Evolutionary conservation across 2,888 invertebrate genomes (phyloP), one percentile per base, ranked within the genome.

Genomic region (Agriopis leucophaearia): DNA sequence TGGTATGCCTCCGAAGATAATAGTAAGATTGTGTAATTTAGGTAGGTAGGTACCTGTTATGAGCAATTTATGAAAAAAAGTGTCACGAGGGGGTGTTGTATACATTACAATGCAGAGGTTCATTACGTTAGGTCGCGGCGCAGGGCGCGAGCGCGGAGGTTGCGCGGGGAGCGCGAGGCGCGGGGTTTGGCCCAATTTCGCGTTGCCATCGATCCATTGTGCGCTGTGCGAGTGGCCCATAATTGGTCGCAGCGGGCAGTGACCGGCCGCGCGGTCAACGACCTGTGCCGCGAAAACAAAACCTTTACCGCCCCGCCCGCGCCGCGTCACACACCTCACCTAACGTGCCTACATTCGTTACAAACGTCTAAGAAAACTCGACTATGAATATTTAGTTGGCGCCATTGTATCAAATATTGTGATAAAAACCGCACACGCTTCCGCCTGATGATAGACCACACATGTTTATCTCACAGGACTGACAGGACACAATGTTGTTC

Each of bases 121-220:
- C 69, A 64, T 65, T 66, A 63, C 55, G 69, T 15, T 59, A 68
- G 78, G 78, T 77, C 80, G 76, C 77, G 78, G 73, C 40, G 38
- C 81, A 79, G 80, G 75, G 80, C 75, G 81, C 44, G 62, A 10
- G 60, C 44, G 83, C 75, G 80, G 77, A 80, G 78, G 81, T 76
- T 74, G 77, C 66, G 74, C 80, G 79, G 81, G 77, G 80, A 73
- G 81, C 66, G 81, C 58, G 58, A 48, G 55, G 55, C 48, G 83
- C 79, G 81, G 78, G 83, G 84, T 81, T 88, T 91, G 93, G 86
- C 94, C 93, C 89, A 92, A 93, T 92, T 94, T 90, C 81, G 89
- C 86, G 86, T 84, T 88, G 91, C 92, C 93, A 94, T 94, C 94
- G 94, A 94, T 94, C 94, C 93, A 94, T 94, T 94, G 94, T 94